A percentile compares a stretch with the other conserved stretches of the same genome.
Evolutionary conservation across 2,113 vertebrate genomes (phyloP).

Genomic region (Catagonus wagneri): DNA sequence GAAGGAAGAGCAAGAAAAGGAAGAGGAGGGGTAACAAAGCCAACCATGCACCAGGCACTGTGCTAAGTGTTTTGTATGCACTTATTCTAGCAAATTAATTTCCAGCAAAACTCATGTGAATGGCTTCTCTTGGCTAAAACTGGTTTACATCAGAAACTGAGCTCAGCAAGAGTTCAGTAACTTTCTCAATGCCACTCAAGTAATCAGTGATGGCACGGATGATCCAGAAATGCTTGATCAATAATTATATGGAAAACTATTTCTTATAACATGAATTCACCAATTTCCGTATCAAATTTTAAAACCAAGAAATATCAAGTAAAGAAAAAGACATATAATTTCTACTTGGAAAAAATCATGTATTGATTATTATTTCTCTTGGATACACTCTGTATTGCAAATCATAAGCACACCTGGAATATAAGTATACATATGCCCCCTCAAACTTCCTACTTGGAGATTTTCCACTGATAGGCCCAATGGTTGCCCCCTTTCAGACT

Average conservation of each 20-base stretch:
- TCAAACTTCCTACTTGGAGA: background rate
- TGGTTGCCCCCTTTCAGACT: background rate
- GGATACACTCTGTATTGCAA: background rate
- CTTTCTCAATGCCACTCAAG: background rate
- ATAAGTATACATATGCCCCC: background rate
- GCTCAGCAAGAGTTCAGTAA: background rate
- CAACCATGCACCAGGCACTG: background rate
- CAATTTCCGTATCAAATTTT: background rate
- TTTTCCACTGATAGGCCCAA: background rate
- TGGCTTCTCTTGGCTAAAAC: background rate
- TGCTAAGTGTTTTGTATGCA: background rate
- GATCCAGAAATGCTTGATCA: background rate
- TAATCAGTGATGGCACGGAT: background rate
- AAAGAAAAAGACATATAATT: background rate
- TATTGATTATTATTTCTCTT: background rate
- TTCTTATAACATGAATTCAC: background rate
- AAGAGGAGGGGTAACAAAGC: background rate
- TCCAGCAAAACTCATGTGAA: background rate
- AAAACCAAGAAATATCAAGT: background rate
- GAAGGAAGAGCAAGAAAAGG: background rate
- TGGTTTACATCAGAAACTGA: background rate
- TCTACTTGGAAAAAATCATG: background rate
- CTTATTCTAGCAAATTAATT: conserved; percentile 13
- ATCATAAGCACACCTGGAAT: background rate
- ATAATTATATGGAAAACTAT: background rate